These are phyloP conservation scores for Ylistrum balloti DNA, from an alignment of 1,140 invertebrate genomes.

Conservation along the genomic window DNA sequence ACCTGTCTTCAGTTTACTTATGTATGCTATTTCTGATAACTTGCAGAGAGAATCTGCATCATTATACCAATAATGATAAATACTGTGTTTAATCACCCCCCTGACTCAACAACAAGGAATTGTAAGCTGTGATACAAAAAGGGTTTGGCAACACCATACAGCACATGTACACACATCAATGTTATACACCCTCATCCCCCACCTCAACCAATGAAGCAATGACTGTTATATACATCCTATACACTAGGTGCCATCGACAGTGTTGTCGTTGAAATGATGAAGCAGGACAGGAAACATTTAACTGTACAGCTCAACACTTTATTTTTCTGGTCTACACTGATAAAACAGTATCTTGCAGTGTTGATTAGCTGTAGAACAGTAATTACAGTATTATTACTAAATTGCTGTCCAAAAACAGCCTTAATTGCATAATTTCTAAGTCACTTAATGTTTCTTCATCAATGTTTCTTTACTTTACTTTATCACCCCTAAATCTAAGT, in stretches of 20 bases:
- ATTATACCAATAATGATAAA: background rate
- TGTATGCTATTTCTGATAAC: background rate
- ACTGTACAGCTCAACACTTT: background rate
- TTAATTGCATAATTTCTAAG: too few species aligned
- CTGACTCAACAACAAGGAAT: slow-evolving; percentile 25
- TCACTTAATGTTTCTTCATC: too few species aligned
- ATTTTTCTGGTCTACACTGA: background rate
- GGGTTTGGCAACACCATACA: slow-evolving; percentile 37
- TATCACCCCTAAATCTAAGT: too few species aligned
- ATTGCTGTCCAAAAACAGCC: too few species aligned
- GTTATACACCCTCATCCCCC: background rate
- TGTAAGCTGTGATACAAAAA: slow-evolving; percentile 15
- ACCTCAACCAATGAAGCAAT: background rate
- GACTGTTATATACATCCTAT: background rate
- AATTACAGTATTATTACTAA: too few species aligned
- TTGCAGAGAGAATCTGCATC: background rate
- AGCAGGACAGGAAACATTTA: too few species aligned
- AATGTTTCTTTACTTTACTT: too few species aligned
- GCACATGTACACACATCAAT: background rate
- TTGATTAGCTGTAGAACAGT: too few species aligned
- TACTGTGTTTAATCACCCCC: background rate
- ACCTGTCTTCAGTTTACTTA: too few species aligned
- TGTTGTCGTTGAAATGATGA: background rate
- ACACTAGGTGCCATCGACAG: background rate
- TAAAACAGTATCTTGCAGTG: background rate